phyloP scores from a whole-genome alignment of 2,888 invertebrate genomes.

The Tenthredo livida region DNA sequence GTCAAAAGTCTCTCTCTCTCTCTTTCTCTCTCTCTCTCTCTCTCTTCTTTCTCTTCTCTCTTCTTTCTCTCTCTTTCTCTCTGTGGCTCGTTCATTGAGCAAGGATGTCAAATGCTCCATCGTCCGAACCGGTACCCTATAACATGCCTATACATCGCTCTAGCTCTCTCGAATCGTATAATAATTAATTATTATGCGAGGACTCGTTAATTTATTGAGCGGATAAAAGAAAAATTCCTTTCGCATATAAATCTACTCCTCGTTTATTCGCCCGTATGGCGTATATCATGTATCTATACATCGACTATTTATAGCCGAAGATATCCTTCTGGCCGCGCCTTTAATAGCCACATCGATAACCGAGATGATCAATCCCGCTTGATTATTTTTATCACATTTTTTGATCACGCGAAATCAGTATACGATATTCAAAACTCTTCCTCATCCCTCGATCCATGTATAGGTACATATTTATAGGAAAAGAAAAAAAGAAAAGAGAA shows the following conservation, averaged over 20 bases:
- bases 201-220: slow-evolving; percentile 47
- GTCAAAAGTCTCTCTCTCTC: background rate
- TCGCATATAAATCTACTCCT: slow-evolving; percentile 6
- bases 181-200: slow-evolving; percentile 43
- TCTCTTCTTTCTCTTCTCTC: background rate
- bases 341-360: background rate
- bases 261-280: background rate
- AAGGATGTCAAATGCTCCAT: slow-evolving; percentile 38
- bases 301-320: background rate
- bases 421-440: background rate
- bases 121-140: slow-evolving; percentile 34
- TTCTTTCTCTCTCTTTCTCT: background rate
- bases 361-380: background rate
- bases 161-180: slow-evolving; percentile 30
- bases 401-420: background rate
- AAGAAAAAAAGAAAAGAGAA: background rate
- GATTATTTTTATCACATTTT: background rate
- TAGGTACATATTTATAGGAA: background rate
- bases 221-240: background rate
- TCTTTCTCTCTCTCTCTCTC: background rate
- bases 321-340: slow-evolving; percentile 12
- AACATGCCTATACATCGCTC: background rate
- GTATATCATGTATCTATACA: background rate
- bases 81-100: slow-evolving; percentile 30
- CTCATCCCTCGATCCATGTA: background rate